Conservation (phyloP, 2,888 invertebrate species). For the Drosophila gaucha region DNA sequence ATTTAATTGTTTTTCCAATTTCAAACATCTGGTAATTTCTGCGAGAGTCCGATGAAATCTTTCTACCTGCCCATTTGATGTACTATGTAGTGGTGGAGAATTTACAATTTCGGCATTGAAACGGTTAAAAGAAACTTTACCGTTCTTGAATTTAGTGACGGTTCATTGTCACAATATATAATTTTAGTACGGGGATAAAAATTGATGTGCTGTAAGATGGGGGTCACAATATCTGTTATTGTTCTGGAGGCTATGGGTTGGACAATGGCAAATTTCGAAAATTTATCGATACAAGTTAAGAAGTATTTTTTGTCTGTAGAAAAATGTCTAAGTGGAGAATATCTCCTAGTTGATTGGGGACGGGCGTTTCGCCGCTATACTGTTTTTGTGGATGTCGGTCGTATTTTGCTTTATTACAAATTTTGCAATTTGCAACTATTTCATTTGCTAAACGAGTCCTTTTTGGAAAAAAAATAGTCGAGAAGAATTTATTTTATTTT, state of each 20-base stretch:
- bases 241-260: neutral
- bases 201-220: neutral
- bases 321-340: neutral
- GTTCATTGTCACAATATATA: neutral
- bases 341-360: neutral
- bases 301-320: neutral
- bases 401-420: neutral
- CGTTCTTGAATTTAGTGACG: neutral
- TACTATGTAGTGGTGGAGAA: constrained; percentile 44
- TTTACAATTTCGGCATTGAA: constrained; percentile 12
- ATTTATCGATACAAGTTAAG: neutral
- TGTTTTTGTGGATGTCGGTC: neutral
- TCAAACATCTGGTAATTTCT: constrained; percentile 48
- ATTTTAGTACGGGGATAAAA: neutral
- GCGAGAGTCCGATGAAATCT: constrained; percentile 32
- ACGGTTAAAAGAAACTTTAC: constrained; percentile 6
- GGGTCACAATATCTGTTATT: neutral
- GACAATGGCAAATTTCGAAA: neutral
- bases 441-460: neutral
- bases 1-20: constrained; percentile 23
- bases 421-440: neutral
- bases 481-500: neutral
- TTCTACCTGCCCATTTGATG: constrained; percentile 23
- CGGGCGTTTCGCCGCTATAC: neutral
- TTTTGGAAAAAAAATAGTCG: neutral